Conservation (phyloP, 37 sponge, comb jelly and placozoan genomes). For the Tethya wilhelma region DNA sequence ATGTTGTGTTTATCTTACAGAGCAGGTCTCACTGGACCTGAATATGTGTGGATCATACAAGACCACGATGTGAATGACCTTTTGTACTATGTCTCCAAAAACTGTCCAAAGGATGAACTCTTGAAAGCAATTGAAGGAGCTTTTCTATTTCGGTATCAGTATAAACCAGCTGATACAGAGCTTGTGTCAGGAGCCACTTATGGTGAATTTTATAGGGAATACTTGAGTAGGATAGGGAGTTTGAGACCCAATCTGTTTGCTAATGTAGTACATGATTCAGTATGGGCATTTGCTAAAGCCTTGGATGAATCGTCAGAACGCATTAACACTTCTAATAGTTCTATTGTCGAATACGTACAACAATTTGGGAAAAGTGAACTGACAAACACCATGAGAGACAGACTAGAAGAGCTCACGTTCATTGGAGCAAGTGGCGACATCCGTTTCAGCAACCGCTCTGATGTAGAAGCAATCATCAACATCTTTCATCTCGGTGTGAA, state of each 20-base stretch:
- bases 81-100: not conserved
- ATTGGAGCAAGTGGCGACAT: constrained; percentile 12
- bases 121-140: not conserved
- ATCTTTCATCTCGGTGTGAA: not conserved
- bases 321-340: not conserved
- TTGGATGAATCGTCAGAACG: constrained; percentile 1
- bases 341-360: not conserved
- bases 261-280: constrained; percentile 12
- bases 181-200: too few species aligned
- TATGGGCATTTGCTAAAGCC: constrained; percentile 15
- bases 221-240: not conserved
- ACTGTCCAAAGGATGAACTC: not conserved
- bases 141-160: not conserved
- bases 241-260: not conserved
- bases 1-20: not conserved
- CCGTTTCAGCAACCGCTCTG: not conserved
- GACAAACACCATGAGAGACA: not conserved
- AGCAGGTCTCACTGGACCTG: not conserved
- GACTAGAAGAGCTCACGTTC: not conserved
- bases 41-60: constrained; percentile 16
- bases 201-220: too few species aligned
- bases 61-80: not conserved
- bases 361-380: not conserved
- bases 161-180: too few species aligned
- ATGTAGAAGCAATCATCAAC: not conserved